These are phyloP conservation scores for Caradrina clavipalpis DNA, from an alignment of 2,888 invertebrate genomes.

Conservation along the genomic window DNA sequence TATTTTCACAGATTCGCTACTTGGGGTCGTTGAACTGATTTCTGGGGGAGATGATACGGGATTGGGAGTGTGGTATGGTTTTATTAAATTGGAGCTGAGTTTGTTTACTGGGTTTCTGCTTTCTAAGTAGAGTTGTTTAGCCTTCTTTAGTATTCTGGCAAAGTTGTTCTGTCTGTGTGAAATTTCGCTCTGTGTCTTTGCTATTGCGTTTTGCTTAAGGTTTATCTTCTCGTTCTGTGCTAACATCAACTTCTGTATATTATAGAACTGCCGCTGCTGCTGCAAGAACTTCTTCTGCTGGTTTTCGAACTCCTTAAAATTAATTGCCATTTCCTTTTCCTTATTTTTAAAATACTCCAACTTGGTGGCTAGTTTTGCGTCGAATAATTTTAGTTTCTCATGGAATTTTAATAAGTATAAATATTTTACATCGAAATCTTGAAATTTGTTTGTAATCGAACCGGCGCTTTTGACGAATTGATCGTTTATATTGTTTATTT, in stretches of 20 bases:
- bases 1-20: constrained; percentile 81
- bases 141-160: constrained; percentile 82
- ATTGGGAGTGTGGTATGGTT: constrained; percentile 28
- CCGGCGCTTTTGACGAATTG: constrained; percentile 75
- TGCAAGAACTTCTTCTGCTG: constrained; percentile 83
- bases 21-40: constrained; percentile 56
- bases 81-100: constrained; percentile 50
- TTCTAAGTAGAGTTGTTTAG: constrained; percentile 77
- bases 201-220: constrained; percentile 80
- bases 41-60: background rate
- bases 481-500: constrained; percentile 73
- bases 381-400: constrained; percentile 74
- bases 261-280: constrained; percentile 84
- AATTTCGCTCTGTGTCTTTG: constrained; percentile 84
- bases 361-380: constrained; percentile 70
- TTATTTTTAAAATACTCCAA: constrained; percentile 74
- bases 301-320: constrained; percentile 79
- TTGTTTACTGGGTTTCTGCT: constrained; percentile 59
- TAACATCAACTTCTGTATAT: constrained; percentile 82
- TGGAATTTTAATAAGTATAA: constrained; percentile 72
- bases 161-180: constrained; percentile 84
- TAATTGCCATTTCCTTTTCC: constrained; percentile 77
- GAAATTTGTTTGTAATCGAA: constrained; percentile 72
- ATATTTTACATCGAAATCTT: constrained; percentile 82
- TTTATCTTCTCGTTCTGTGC: constrained; percentile 85